Conservation (phyloP, 1,140 invertebrate species). For the Tyrophagus putrescentiae region DNA sequence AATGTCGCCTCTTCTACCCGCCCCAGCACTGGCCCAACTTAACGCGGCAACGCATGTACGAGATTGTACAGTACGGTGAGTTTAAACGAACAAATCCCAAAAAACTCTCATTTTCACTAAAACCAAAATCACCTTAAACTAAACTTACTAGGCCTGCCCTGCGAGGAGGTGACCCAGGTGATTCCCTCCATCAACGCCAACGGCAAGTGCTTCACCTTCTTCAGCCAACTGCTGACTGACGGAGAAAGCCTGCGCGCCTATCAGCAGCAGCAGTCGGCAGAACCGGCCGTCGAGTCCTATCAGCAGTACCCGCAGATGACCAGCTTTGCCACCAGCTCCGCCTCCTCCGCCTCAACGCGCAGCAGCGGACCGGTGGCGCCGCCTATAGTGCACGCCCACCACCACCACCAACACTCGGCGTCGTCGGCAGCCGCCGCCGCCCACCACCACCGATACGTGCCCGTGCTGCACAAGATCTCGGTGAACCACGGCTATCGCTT, state of each 20-base stretch:
- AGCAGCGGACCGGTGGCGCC: slow-evolving; percentile 8
- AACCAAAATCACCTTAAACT: no score
- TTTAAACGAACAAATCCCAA: no score
- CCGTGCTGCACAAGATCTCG: slow-evolving; percentile 11
- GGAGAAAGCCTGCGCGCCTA: not conserved
- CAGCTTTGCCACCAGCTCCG: not conserved
- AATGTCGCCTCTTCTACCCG: slow-evolving; percentile 17
- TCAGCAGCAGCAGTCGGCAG: not conserved
- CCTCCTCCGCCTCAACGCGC: slow-evolving; percentile 9
- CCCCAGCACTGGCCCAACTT: slow-evolving; percentile 17
- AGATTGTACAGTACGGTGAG: slow-evolving; percentile 19
- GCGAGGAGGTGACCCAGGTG: slow-evolving; percentile 15
- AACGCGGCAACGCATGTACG: slow-evolving; percentile 16
- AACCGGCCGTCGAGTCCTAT: slow-evolving; percentile 5
- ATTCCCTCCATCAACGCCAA: slow-evolving; percentile 18
- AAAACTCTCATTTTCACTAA: no score
- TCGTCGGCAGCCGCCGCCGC: no score
- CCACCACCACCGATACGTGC: slow-evolving; percentile 9
- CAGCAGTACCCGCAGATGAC: slow-evolving; percentile 17
- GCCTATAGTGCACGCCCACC: slow-evolving; percentile 3
- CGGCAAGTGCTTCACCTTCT: slow-evolving; percentile 20
- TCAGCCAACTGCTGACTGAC: slow-evolving; percentile 14
- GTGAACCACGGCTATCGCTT: slow-evolving; percentile 20
- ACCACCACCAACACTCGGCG: no score
- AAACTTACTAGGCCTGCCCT: no score